Base-by-base conservation (phyloP, 2,888 invertebrate genomes). In the Agriopis aurantiaria region DNA sequence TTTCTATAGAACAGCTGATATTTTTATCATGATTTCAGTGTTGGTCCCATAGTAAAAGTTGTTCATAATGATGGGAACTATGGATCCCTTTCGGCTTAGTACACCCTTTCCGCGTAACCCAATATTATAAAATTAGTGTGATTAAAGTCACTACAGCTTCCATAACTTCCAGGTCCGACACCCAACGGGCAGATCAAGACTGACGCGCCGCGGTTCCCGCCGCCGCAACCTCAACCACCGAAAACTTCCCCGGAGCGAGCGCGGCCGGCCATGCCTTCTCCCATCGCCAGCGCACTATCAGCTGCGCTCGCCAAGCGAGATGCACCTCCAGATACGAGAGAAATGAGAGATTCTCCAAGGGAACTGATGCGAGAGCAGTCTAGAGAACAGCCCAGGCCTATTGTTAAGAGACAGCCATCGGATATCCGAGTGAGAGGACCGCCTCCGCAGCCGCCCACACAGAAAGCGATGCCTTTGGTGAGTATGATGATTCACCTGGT, bases 361-460 rank as follows among this genome's bases (percentile, higher is more conserved):
- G 88, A 87, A 69, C 96, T 97, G 8, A 77, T 81, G 0, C 78
- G 83, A 60, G 88, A 89, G 7, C 82, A 88, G 68, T 88, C 90
- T 12, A 87, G 85, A 80, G 84, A 92, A 72, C 91, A 91, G 67
- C 88, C 91, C 10, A 91, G 91, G 56, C 76, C 76, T 5, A 62
- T 63, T 43, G 73, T 76, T 14, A 88, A 86, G 80, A 85, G 93
- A 73, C 93, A 93, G 70, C 90, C 92, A 3, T 92, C 92, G 69
- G 92, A 92, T 74, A 87, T 84, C 11, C 85, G 90, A 74, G 83
- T 86, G 74, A 95, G 97, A 80, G 97, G 97, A 56, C 97, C 98
- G 45, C 98, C 98, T 45, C 98, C 98, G 11, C 96, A 97, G 78
- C 97, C 97, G 40, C 97, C 97, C 67, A 96, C 96, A 61, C 96